Base-by-base conservation (phyloP, 2,888 invertebrate genomes). In the Macrophya alboannulata region DNA sequence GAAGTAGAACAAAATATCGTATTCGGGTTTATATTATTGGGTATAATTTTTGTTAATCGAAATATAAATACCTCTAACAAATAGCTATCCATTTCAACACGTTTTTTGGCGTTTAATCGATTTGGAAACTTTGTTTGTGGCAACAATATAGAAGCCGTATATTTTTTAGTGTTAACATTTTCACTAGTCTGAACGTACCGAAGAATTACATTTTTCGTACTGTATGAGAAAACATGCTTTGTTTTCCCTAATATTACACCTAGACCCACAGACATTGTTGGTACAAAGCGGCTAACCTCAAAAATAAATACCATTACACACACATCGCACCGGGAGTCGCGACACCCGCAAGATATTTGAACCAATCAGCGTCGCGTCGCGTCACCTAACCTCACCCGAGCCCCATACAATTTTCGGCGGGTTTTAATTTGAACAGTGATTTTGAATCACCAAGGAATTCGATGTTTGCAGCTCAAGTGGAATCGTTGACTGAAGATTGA, bases 71-170 rank as follows among this genome's bases (percentile, higher is more conserved):
- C 96, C 90, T 95, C 94, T 65, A 95, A 93, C 84, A 97, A 92
- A 86, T 94, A 92, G 71, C 93, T 91, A 90, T 97, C 96, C 88
- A 95, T 93, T 89, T 96, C 95, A 31, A 94, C 89, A 40, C 96
- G 93, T 90, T 96, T 95, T n/a, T 94, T 92, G 5, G 94, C 92
- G 79, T 93, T 94, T 84, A 96, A 90, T 85, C 95, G 94, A 82
- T 94, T 93, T 25, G 96, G 96, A 93, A 97, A 96, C 87, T 95
- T 94, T 0, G 97, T 97, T 91, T 95, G 95, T 12, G 97, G 97
- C 76, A 97, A 93, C 88, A 96, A 94, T 68, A 97, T 94, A 3
- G 96, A 96, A 74, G 95, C 93, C 0, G 95, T 94, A 90, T 95
- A 96, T 90, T 94, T 94, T 84, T 90, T 90, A 68, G 88, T 89